These are phyloP conservation scores for Enteromius anoplus DNA, from an alignment of 2,797 vertebrate species.

Conservation along the genomic window DNA sequence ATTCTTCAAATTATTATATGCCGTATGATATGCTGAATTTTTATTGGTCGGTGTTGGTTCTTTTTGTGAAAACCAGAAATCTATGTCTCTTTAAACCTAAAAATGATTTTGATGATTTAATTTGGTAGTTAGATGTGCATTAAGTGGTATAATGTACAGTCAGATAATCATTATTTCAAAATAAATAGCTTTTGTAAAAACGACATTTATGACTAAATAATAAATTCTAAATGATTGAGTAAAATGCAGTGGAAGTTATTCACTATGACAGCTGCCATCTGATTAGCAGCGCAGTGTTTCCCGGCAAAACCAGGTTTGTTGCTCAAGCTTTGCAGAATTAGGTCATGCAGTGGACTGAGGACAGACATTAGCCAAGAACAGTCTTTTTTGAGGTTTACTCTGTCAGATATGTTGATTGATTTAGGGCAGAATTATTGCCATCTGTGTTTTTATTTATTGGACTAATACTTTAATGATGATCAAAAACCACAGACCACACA, in stretches of 20 bases:
- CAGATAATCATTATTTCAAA: neutral
- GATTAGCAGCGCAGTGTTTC: slow-evolving; percentile 15
- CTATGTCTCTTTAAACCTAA: neutral
- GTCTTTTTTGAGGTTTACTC: slow-evolving; percentile 14
- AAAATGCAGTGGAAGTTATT: neutral
- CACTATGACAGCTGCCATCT: slow-evolving; percentile 8
- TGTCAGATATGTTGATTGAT: slow-evolving; percentile 26
- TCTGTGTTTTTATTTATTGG: slow-evolving; percentile 33
- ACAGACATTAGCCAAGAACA: slow-evolving; percentile 14
- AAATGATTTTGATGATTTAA: neutral
- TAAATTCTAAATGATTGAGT: neutral
- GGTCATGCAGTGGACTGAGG: slow-evolving; percentile 14
- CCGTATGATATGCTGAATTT: neutral
- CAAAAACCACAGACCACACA: slow-evolving; percentile 25
- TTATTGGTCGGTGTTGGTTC: neutral
- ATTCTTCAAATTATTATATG: neutral
- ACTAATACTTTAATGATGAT: slow-evolving; percentile 42
- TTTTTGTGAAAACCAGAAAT: neutral
- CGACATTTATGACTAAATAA: neutral
- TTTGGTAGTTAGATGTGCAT: neutral
- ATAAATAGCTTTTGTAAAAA: neutral
- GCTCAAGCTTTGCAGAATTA: neutral
- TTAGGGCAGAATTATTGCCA: slow-evolving; percentile 22
- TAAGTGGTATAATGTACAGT: neutral
- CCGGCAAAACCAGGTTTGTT: slow-evolving; percentile 25